These are phyloP conservation scores for Aporrectodea caliginosa DNA, from an alignment of 1,140 invertebrate species.

Conservation along the genomic window DNA sequence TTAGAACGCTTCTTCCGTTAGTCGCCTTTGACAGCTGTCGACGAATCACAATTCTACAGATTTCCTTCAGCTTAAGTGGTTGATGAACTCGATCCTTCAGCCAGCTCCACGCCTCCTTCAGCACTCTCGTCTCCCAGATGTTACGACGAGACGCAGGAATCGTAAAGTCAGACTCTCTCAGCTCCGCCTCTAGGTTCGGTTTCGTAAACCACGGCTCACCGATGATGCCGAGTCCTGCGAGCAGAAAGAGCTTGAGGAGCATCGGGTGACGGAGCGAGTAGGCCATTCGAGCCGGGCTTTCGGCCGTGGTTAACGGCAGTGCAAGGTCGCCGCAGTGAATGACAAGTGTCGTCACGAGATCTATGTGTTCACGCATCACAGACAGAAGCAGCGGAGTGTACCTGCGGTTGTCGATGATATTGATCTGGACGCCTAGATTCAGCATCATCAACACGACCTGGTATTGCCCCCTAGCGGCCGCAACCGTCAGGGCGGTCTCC, in stretches of 20 bases:
- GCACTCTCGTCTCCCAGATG: neutral
- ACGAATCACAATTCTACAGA: slow-evolving; percentile 16
- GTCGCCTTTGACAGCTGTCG: slow-evolving; percentile 6
- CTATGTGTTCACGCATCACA: slow-evolving; percentile 17
- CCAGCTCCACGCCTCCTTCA: slow-evolving; percentile 23
- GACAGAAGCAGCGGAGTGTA: slow-evolving; percentile 23
- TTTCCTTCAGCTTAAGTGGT: neutral
- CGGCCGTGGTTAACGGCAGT: neutral
- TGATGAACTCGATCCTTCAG: neutral
- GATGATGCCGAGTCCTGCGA: slow-evolving; percentile 7
- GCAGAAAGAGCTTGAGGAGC: slow-evolving; percentile 22
- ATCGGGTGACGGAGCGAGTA: slow-evolving; percentile 11
- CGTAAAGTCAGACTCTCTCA: slow-evolving; percentile 20
- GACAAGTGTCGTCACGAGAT: slow-evolving; percentile 10
- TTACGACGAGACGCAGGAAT: neutral
- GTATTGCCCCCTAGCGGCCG: slow-evolving; percentile 24
- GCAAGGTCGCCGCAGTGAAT: neutral
- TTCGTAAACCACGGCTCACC: slow-evolving; percentile 17
- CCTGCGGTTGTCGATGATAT: slow-evolving; percentile 12
- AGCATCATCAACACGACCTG: slow-evolving; percentile 14
- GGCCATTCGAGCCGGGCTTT: slow-evolving; percentile 17
- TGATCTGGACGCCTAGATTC: neutral
- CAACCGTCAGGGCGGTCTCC: slow-evolving; percentile 14
- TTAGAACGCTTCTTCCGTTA: slow-evolving; percentile 8
- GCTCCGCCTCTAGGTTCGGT: neutral